Evolutionary conservation across 2,888 invertebrate genomes (phyloP), one percentile per base, ranked within the genome.

Genomic region (Periphyllus acericola): DNA sequence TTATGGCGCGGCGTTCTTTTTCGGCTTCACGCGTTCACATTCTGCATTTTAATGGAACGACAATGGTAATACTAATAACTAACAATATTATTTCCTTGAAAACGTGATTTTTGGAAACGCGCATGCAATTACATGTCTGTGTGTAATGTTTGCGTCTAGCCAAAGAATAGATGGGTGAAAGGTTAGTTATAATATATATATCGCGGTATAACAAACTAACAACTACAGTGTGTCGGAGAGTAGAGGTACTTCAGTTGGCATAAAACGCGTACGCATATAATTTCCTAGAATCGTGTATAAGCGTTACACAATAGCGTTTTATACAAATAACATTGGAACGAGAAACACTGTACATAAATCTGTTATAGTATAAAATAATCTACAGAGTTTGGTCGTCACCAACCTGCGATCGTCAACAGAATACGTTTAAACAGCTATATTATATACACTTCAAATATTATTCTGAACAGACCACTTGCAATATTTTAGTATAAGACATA

Each of bases 221-320:
- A 60, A 60, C 9, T 78, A 78, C 11, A n/a, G 32, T 25, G 79
- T 14, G 34, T 55, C 32, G 21, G 79, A 79, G 55, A n/a, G n/a
- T n/a, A n/a, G n/a, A n/a, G n/a, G n/a, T n/a, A n/a, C n/a, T 60
- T 60, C 1, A 34, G 25, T 25, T 79, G 11, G 21, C 34, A 79
- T 32, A 60, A 60, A 60, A 60, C 60, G 21, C 60, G 60, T 25
- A 32, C 25, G 34, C 34, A 79, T 25, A 25, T 60, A 55, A 46
- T 79, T 79, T 34, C 25, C 21, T 52, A 34, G 14, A 25, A 34
- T 79, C 34, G 55, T 79, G 55, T 55, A 78, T 79, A 52, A 78
- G 1, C 29, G 25, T 60, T 34, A 6, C 25, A 17, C 25, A 60
- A 55, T 55, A 52, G 55, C 55, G 5, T 34, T n/a, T n/a, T 60